Base-by-base conservation (phyloP, 2,888 invertebrate species). In the Trissolcus brochymenae region DNA sequence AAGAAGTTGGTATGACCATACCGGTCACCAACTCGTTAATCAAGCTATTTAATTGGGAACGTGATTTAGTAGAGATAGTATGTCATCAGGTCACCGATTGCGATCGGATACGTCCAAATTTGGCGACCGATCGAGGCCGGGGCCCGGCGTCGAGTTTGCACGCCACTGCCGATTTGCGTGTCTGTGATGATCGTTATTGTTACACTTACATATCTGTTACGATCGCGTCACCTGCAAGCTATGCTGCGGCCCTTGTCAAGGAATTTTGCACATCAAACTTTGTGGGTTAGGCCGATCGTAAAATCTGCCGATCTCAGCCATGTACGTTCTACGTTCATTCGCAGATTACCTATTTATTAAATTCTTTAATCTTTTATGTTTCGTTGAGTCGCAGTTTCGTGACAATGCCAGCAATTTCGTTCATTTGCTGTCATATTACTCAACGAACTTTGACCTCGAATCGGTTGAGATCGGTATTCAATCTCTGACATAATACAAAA, bases 61-160 rank as follows among this genome's bases (percentile, higher is more conserved):
- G 76, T 82, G 79, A 78, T 71, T 78, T 77, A 68, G 82, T 57
- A 68, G 76, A 51, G 78, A 82, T 83, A 85, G 84, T 84, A 78
- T 84, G 84, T 82, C 83, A 83, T 80, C 84, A 81, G 84, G 84
- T 84, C 87, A 85, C 80, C 82, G 83, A 87, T 86, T 83, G 80
- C 83, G 79, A 84, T 82, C 72, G 49, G 82, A 79, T 81, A 80
- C 82, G 76, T 76, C 85, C 84, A 83, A 87, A 86, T 86, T 86
- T 84, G 84, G 84, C 79, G 70, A 56, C 71, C 76, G 57, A 75
- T 81, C 79, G 81, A 81, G 81, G 77, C 76, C 81, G 79, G 81
- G 65, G 80, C 59, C 41, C 76, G 74, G 56, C 43, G 50, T 17
- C 35, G 43, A 19, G 29, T 29, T 50, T 62, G 57, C 62, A 79